These are phyloP conservation scores for Phaethornis superciliosus DNA, from an alignment of 2,113 vertebrate genomes.

Conservation along the genomic window DNA sequence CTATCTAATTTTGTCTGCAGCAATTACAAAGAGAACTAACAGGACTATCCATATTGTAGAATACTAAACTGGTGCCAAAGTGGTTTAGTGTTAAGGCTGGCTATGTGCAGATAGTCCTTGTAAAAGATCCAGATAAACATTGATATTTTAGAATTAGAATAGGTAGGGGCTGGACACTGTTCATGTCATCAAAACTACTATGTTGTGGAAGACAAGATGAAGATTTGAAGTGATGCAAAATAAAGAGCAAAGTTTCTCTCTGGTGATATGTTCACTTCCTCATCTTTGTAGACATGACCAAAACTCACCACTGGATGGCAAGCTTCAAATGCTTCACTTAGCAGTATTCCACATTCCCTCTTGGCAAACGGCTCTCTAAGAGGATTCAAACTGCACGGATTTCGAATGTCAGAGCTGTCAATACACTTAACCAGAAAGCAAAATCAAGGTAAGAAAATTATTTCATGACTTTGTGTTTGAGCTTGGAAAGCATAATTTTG, in stretches of 20 bases:
- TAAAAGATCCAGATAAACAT: too few relatives aligned
- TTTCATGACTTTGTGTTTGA: background rate
- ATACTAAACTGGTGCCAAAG: background rate
- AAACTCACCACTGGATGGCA: constrained; percentile 95
- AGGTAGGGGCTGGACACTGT: background rate
- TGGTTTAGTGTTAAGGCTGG: background rate
- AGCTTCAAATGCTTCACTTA: constrained; percentile 90
- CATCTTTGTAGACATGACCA: background rate
- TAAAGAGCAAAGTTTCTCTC: background rate
- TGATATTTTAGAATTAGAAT: background rate
- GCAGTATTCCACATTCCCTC: constrained; percentile 88
- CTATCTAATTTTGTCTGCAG: background rate
- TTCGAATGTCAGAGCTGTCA: constrained; percentile 88
- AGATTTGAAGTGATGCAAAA: background rate
- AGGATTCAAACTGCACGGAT: constrained; percentile 90
- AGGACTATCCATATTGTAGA: background rate
- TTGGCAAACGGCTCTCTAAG: constrained; percentile 93
- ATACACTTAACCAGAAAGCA: constrained; percentile 83
- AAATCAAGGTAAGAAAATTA: background rate
- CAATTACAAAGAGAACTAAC: background rate
- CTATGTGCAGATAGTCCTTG: background rate
- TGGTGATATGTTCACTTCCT: background rate
- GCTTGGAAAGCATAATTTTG: background rate
- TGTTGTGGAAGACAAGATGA: background rate
- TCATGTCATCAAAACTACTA: background rate